Evolutionary conservation across 2,888 invertebrate species (phyloP), one percentile per base, ranked within the genome.

Genomic region (Platynereis dumerilii): DNA sequence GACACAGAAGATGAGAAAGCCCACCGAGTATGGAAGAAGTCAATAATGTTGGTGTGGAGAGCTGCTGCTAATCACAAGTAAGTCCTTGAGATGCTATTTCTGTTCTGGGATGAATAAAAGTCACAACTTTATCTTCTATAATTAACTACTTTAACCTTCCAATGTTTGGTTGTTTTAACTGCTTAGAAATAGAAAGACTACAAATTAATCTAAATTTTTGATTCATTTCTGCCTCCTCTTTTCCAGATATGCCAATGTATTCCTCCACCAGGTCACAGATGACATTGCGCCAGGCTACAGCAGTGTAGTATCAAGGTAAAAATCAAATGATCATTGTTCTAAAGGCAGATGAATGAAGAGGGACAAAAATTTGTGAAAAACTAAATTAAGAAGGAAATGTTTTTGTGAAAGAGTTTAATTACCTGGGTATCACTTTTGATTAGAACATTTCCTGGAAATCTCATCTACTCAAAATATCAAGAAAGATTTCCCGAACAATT

Each of bases 251-350:
- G 83, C 96, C 0, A 91, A 92, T 0, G 87, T 93, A 12, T 95
- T 96, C 84, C 86, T 91, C 0, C 90, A 92, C 42, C 92, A 94
- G 0, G 94, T 96, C 60, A 91, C 90, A 0, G 92, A 94, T 76
- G 93, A 93, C 69, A 91, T 93, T 76, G 92, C 92, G 1, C 93
- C 93, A 0, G 92, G 92, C 0, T 95, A 96, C 61, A 91, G 90
- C 73, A 87, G 88, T 58, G 87, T 92, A 26, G 90, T 96, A 1
- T 88, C 89, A 69, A 84, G 85, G 86, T 86, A 76, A 71, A 73
- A 26, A 26, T 54, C 26, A 3, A n/a, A 48, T 20, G 2, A 20
- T 48, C 2, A 48, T 10, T 20, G 10, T 2, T 20, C 7, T 20
- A 7, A 48, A 48, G 22, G 17, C n/a, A n/a, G n/a, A n/a, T n/a